phyloP scores from a whole-genome alignment of 2,113 vertebrate genomes.

The Pituophis catenifer region DNA sequence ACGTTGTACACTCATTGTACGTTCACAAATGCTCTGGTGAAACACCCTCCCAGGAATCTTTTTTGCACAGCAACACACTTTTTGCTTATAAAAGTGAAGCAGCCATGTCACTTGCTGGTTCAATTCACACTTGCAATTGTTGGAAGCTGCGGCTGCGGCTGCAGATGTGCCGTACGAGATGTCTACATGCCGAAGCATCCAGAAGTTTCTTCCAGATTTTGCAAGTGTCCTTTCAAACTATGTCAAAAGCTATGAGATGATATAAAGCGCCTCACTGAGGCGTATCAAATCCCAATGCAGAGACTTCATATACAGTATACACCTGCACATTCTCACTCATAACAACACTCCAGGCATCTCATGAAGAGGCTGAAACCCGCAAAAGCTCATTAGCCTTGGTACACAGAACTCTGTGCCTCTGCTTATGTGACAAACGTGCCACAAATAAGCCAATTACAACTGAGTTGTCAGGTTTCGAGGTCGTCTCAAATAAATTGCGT shows the following conservation, averaged over 20 bases:
- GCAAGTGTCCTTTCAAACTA: neutral
- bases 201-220: neutral
- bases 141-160: neutral
- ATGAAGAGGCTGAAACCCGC: neutral
- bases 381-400: neutral
- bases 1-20: neutral
- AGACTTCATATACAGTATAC: neutral
- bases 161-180: neutral
- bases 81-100: neutral
- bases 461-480: neutral
- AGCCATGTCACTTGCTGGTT: neutral
- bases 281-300: neutral
- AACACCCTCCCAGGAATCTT: neutral
- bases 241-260: neutral
- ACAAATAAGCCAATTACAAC: neutral
- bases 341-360: neutral
- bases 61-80: neutral
- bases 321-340: neutral
- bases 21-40: neutral
- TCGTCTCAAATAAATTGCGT: too few relatives aligned
- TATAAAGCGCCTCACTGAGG: neutral
- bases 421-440: neutral
- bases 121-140: neutral
- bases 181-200: neutral
- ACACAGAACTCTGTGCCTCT: neutral